Evolutionary conservation across 2,797 vertebrate genomes (phyloP), one percentile per base, ranked within the genome.

Genomic region (Tenualosa thibaudeaui): DNA sequence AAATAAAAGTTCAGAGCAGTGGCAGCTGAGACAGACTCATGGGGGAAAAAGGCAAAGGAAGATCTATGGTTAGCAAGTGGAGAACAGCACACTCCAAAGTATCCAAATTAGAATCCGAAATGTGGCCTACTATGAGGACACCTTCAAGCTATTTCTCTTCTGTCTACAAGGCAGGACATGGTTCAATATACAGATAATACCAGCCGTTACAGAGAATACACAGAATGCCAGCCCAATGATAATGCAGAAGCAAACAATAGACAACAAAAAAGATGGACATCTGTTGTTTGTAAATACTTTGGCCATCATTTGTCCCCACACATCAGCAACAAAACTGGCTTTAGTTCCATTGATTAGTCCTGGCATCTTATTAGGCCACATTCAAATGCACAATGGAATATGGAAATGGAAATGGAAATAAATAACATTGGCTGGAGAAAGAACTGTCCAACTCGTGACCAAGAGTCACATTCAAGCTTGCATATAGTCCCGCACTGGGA

Each of bases 1-100:
- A 91, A 92, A 68, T 81, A 86, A 85, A 90, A 88, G 84, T 84
- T 86, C 81, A 85, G 84, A 89, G 84, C 86, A 86, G 87, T 86
- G 85, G 50, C 88, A 75, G 88, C 83, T 86, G 82, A 56, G 87
- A 84, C 51, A 84, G 31, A 81, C 81, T 54, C 51, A 17, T 40
- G 58, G 83, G 84, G 81, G 50, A 82, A 40, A 19, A 15, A 15
- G 4, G 26, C 10, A 37, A 37, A 40, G 37, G 15, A 17, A 75
- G 68, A 43, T 75, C 37, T 5, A 15, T 40, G 68, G 62, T 12
- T 3, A 2, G 24, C n/a, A 26, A 26, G 62, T 24, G 15, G 68
- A 40, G 3, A 75, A 75, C 37, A 43, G 13, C 15, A 6, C 31
- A 19, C 68, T 43, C 68, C 22, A 17, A 43, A 75, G 37, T 75